phyloP scores from a whole-genome alignment of 2,113 vertebrate genomes.

The Smithornis capensis region DNA sequence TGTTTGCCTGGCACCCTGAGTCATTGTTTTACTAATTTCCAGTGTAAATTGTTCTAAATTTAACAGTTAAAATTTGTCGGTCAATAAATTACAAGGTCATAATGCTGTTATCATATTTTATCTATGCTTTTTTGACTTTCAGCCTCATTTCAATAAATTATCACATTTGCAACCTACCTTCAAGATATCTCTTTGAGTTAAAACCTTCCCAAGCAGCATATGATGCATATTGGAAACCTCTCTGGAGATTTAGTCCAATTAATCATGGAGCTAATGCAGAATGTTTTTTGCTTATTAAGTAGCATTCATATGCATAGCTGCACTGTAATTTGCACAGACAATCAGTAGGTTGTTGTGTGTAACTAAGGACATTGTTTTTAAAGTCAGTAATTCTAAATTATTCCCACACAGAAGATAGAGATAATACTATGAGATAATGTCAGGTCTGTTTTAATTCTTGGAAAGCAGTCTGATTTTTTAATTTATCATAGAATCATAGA shows the following conservation, averaged over 20 bases:
- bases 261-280: not conserved
- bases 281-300: not conserved
- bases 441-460: not conserved
- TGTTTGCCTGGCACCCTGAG: not conserved
- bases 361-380: not conserved
- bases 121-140: not conserved
- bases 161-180: not conserved
- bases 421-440: not conserved
- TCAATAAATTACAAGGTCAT: not conserved
- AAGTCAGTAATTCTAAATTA: not conserved
- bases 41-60: not conserved
- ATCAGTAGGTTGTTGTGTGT: not conserved
- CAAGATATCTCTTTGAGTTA: not conserved
- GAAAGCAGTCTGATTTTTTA: not conserved
- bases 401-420: not conserved
- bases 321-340: not conserved
- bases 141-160: slow-evolving; percentile 4
- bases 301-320: not conserved
- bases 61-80: not conserved
- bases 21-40: not conserved
- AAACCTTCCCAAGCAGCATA: not conserved
- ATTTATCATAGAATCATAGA: not conserved
- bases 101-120: not conserved
- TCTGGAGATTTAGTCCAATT: not conserved
- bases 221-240: not conserved